phyloP scores from a whole-genome alignment of 1,140 invertebrate genomes.

The Scylla paramamosain region DNA sequence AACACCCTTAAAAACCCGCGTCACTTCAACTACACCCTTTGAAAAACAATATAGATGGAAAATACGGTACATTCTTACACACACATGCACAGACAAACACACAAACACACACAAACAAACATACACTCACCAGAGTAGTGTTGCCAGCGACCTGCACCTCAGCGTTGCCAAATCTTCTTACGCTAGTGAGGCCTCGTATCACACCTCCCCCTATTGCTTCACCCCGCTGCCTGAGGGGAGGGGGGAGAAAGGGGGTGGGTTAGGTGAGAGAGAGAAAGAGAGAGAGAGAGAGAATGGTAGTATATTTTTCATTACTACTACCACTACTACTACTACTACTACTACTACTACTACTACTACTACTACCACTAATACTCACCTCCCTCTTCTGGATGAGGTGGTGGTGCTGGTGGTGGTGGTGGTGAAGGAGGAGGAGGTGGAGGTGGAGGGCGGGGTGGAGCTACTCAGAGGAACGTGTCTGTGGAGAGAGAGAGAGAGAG shows the following conservation, averaged over 20 bases:
- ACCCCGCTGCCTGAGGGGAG: constrained; percentile 39
- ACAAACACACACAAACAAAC: too few relatives aligned
- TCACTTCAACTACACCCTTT: too few relatives aligned
- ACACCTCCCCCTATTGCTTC: constrained; percentile 72
- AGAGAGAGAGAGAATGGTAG: neutral
- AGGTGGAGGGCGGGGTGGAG: neutral
- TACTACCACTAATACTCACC: neutral
- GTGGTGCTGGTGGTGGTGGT: neutral
- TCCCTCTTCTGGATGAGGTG: neutral
- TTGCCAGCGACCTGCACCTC: constrained; percentile 76
- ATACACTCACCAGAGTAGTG: constrained; percentile 67
- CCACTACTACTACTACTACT: too few relatives aligned
- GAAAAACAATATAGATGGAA: too few relatives aligned
- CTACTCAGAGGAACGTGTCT: neutral
- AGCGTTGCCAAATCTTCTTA: constrained; percentile 76
- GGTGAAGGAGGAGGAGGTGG: neutral
- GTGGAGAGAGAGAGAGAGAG: neutral
- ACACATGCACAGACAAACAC: too few relatives aligned
- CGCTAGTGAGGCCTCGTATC: constrained; percentile 70
- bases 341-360: too few relatives aligned
- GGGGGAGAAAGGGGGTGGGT: neutral
- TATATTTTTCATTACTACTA: neutral
- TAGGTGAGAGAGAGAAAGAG: neutral
- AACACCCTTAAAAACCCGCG: too few relatives aligned
- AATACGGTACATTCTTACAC: too few relatives aligned